Percentiles rank a stretch among this genome's conserved stretches.
Conservation (phyloP, 1,140 invertebrate genomes). For the Micrasema minimum region DNA sequence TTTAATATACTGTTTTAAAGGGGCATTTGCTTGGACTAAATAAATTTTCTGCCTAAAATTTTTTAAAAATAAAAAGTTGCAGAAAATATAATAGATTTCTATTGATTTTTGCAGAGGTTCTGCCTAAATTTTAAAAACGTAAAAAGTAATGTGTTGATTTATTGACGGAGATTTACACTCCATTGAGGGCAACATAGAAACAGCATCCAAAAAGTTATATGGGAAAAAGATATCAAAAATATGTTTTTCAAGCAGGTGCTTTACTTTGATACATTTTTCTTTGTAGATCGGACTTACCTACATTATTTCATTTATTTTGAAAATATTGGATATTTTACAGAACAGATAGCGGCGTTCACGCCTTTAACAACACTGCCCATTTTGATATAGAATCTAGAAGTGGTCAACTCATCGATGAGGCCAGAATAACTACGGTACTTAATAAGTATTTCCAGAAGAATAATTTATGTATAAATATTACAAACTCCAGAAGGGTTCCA, state of each 20-base stretch:
- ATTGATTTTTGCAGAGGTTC: conserved; percentile 31
- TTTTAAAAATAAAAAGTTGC: too few relatives aligned
- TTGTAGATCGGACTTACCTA: background rate
- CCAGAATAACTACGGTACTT: conserved; percentile 60
- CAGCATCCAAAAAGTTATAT: conserved; percentile 14
- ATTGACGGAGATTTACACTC: background rate
- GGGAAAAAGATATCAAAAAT: background rate
- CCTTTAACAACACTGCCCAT: conserved; percentile 72
- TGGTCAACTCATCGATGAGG: conserved; percentile 62
- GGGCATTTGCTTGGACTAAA: too few relatives aligned
- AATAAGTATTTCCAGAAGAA: conserved; percentile 71
- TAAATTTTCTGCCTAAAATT: too few relatives aligned
- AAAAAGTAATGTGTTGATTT: too few relatives aligned
- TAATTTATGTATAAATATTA: conserved; percentile 67
- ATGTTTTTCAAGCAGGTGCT: conserved; percentile 45
- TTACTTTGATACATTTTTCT: background rate
- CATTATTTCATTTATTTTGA: background rate
- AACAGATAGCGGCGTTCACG: conserved; percentile 80
- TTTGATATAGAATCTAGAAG: conserved; percentile 69
- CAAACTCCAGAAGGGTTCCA: conserved; percentile 68
- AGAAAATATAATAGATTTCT: too few relatives aligned
- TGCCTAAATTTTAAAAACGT: too few relatives aligned
- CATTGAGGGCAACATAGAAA: conserved; percentile 37
- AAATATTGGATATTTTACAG: conserved; percentile 67
- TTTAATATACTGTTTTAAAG: too few relatives aligned